Base-by-base conservation (phyloP, 2,888 invertebrate genomes). In the Pogonocherus hispidulus region DNA sequence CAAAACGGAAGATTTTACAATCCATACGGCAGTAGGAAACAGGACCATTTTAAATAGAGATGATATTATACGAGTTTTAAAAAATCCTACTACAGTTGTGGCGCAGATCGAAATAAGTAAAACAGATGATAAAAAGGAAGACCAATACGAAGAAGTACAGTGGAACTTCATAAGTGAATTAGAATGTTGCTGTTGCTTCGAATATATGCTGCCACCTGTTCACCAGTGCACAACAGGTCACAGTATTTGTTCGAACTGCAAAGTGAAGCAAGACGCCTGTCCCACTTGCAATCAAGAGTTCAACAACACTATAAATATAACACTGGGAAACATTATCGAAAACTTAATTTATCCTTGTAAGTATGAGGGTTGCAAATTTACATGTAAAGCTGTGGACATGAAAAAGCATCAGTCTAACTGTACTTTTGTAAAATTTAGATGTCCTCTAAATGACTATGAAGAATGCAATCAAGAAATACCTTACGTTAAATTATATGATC, bases 171-270 rank as follows among this genome's bases (percentile, higher is more conserved):
- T 52, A n/a, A 4, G 52, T 14, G 52, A 52, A 52, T 5, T 84
- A 0, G 83, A 82, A 72, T 83, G 84, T 67, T 81, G 81, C 3
- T 76, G 81, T 6, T 84, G 84, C 62, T 76, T 80, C 6, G 79
- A 81, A 8, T 80, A 80, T 54, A 82, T 84, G 79, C 69, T 78
- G 0, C 79, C 82, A 3, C 82, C 82, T 0, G 82, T 84, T 63
- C 78, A 68, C 44, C 81, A 82, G 65, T 84, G 84, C 69, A 62
- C 71, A 3, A 72, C 69, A 3, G 83, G 83, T 1, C 83, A 83
- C 69, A 81, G 81, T 66, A 78, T 83, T 51, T 84, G 84, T 64
- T 57, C 51, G 1, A 11, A 11, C 1, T 74, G 74, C 62, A 52
- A 27, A 52, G 4, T 8, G 2, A 23, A 14, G 9, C 18, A 32